Percentiles rank a stretch among this genome's conserved stretches.
phyloP scores from a whole-genome alignment of 2,113 vertebrate species.

The Ceratotherium simum region DNA sequence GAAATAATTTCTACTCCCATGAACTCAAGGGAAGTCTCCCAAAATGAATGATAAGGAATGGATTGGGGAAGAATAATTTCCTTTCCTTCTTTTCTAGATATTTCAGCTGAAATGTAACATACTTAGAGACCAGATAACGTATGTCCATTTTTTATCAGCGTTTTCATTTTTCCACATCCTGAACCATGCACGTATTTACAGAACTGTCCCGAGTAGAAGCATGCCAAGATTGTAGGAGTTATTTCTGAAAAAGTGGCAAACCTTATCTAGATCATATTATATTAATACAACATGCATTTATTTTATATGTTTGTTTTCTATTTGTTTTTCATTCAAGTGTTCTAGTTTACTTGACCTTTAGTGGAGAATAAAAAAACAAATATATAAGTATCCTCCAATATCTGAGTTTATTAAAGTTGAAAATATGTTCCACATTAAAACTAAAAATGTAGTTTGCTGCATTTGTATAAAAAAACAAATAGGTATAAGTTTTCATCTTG shows the following conservation, averaged over 20 bases:
- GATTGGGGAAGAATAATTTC: conserved; percentile 59
- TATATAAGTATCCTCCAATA: not conserved
- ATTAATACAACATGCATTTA: not conserved
- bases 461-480: conserved; percentile 43
- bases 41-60: conserved; percentile 64
- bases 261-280: not conserved
- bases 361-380: not conserved
- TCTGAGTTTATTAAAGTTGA: conserved; percentile 4
- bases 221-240: conserved; percentile 17
- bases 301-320: not conserved
- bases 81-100: conserved; percentile 63
- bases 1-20: conserved; percentile 61
- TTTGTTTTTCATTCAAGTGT: not conserved
- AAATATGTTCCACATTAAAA: conserved; percentile 59
- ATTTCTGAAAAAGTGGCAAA: conserved; percentile 43
- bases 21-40: conserved; percentile 41
- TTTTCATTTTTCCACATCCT: conserved; percentile 63
- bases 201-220: conserved; percentile 16
- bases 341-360: not conserved
- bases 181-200: conserved; percentile 1
- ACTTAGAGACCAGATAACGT: conserved; percentile 64
- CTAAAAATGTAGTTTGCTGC: conserved; percentile 28
- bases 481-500: conserved; percentile 54
- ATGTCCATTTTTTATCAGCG: conserved; percentile 66
- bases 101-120: conserved; percentile 53